phyloP scores from a whole-genome alignment of 2,888 invertebrate species.

The Halictus quadricinctus region DNA sequence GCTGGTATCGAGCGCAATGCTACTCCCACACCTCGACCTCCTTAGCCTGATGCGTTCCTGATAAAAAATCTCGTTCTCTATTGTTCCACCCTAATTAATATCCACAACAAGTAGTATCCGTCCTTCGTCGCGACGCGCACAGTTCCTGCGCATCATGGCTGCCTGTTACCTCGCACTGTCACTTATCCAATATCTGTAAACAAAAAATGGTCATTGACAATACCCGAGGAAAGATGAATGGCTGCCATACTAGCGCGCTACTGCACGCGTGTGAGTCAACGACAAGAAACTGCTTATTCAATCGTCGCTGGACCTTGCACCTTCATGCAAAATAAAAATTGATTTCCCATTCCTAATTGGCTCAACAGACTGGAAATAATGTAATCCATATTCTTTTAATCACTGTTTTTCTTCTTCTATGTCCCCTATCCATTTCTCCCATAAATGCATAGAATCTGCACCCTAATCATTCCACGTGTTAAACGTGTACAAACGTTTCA shows the following conservation, averaged over 20 bases:
- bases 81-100: conserved; percentile 82
- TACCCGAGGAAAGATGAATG: conserved; percentile 70
- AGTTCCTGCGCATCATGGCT: conserved; percentile 67
- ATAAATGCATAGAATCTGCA: not conserved
- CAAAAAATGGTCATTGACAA: conserved; percentile 79
- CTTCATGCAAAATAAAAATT: too few relatives aligned
- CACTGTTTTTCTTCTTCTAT: too few relatives aligned
- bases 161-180: conserved; percentile 79
- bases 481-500: too few relatives aligned
- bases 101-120: conserved; percentile 48
- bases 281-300: too few relatives aligned
- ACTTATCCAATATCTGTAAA: conserved; percentile 82
- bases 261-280: not conserved
- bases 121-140: conserved; percentile 24
- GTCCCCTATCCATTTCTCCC: not conserved
- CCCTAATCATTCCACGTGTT: too few relatives aligned
- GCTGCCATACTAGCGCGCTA: conserved; percentile 8
- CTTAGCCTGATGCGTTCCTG: conserved; percentile 76
- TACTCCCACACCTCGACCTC: conserved; percentile 81
- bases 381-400: too few relatives aligned
- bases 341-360: too few relatives aligned
- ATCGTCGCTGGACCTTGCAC: too few relatives aligned
- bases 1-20: conserved; percentile 62
- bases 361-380: too few relatives aligned
- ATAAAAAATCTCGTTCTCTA: conserved; percentile 81